Percentiles rank a stretch among this genome's conserved stretches.
Conservation (phyloP, 2,888 invertebrate genomes). For the Blomia tropicalis region DNA sequence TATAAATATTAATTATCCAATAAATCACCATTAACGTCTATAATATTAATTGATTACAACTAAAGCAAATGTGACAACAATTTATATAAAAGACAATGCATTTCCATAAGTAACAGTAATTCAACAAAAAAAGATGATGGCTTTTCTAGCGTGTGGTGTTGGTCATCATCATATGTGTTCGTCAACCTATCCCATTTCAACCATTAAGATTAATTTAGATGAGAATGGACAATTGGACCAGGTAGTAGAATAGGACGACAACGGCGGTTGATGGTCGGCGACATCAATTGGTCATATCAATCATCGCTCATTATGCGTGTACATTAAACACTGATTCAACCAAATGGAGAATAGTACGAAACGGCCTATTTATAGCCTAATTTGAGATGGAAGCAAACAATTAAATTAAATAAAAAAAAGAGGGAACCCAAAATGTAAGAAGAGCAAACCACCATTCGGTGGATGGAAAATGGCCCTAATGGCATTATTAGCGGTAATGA, state of each 20-base stretch:
- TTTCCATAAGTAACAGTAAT: not conserved
- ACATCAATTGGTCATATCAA: slow-evolving; percentile 12
- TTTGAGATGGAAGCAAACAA: slow-evolving; percentile 2
- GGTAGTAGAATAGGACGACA: not conserved
- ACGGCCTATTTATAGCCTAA: slow-evolving; percentile 10
- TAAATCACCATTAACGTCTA: not conserved
- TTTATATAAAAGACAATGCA: not conserved
- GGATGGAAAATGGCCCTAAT: not conserved
- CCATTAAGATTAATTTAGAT: slow-evolving; percentile 7
- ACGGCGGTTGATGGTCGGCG: not conserved
- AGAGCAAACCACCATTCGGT: too few species aligned
- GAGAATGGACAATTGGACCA: not conserved
- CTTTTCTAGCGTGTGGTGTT: too few species aligned
- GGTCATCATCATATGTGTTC: too few species aligned
- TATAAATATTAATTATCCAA: not conserved
- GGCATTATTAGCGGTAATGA: slow-evolving; percentile 10
- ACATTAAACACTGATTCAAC: slow-evolving; percentile 12
- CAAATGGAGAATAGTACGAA: not conserved
- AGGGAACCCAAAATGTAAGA: too few species aligned
- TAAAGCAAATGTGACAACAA: not conserved
- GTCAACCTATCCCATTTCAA: not conserved
- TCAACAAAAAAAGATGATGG: not conserved
- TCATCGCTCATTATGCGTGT: slow-evolving; percentile 3
- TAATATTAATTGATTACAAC: too few species aligned
- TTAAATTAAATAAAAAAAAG: too few species aligned